These are phyloP conservation scores for Leistus spinibarbis DNA, from an alignment of 2,888 invertebrate genomes.

Conservation along the genomic window DNA sequence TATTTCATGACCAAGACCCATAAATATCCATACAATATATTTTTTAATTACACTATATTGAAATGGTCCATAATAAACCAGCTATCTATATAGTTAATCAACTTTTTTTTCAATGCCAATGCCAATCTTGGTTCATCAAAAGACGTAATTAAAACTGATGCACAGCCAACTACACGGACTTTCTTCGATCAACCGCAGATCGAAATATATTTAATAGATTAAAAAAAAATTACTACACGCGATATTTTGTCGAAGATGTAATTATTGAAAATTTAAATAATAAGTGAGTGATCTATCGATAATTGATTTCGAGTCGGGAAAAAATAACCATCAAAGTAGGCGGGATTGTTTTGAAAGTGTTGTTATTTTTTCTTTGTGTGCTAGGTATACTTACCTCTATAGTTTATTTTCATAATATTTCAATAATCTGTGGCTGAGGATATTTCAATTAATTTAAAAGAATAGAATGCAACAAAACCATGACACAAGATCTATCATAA, in stretches of 20 bases:
- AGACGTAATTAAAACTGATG: not conserved
- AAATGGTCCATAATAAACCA: not conserved
- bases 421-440: constrained; percentile 32
- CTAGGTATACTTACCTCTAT: not conserved
- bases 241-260: not conserved
- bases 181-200: not conserved
- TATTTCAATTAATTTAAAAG: constrained; percentile 33
- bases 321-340: not conserved
- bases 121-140: not conserved
- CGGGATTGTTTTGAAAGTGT: not conserved
- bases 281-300: not conserved
- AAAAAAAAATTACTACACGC: not conserved
- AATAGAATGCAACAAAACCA: constrained; percentile 22
- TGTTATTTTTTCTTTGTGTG: not conserved
- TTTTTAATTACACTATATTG: not conserved
- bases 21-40: not conserved
- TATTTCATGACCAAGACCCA: not conserved
- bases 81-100: not conserved
- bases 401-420: constrained; percentile 34
- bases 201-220: not conserved
- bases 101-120: not conserved
- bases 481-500: constrained; percentile 38
- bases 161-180: not conserved
- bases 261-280: not conserved
- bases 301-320: not conserved